These are phyloP conservation scores for Psilopsiagon aymara DNA, from an alignment of 2,113 vertebrate species.

Conservation along the genomic window DNA sequence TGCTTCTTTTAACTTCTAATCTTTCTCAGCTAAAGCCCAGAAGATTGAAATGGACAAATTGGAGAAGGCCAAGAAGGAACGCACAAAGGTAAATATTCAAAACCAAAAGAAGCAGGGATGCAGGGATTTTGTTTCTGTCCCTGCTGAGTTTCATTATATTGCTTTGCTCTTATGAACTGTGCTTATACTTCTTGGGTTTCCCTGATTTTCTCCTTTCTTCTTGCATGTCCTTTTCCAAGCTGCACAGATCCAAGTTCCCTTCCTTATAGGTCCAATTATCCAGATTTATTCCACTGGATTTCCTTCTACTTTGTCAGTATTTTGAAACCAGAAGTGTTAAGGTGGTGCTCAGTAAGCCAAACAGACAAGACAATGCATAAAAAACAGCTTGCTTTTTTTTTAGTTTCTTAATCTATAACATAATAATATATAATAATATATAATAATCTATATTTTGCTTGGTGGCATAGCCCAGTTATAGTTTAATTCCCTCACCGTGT, in stretches of 20 bases:
- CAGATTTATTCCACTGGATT: neutral
- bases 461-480: neutral
- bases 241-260: neutral
- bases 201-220: neutral
- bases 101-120: neutral
- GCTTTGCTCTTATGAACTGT: neutral
- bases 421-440: no score
- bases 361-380: neutral
- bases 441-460: no score
- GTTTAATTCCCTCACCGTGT: neutral
- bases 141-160: neutral
- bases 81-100: conserved; percentile 87
- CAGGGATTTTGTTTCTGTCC: neutral
- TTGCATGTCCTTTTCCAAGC: neutral
- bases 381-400: neutral
- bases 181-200: neutral
- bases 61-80: conserved; percentile 97
- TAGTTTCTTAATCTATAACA: neutral
- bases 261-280: neutral
- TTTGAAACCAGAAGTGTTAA: neutral
- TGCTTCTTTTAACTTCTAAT: neutral
- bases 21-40: conserved; percentile 90
- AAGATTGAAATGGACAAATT: conserved; percentile 98
- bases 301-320: neutral
- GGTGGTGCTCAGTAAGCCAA: neutral